A percentile compares a stretch with the other conserved stretches of the same genome.
Conservation (phyloP, 2,888 invertebrate species). For the Netelia melanura region DNA sequence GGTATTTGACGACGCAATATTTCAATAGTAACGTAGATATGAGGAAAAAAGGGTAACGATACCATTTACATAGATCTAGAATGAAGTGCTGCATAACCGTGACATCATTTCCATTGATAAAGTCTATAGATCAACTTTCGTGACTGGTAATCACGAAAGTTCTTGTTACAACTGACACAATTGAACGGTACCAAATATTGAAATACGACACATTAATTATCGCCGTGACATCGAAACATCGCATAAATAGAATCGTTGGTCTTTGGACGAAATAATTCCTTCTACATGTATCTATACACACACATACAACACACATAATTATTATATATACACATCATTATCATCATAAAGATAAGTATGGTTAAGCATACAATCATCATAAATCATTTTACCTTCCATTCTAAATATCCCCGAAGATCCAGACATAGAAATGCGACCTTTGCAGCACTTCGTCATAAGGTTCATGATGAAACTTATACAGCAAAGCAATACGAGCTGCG, state of each 20-base stretch:
- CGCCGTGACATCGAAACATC: neutral
- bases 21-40: slow-evolving; percentile 23
- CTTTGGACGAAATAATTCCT: neutral
- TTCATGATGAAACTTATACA: neutral
- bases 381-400: neutral
- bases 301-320: too few species aligned
- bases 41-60: slow-evolving; percentile 24
- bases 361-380: neutral
- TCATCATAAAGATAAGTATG: neutral
- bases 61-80: slow-evolving; percentile 7
- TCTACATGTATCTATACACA: neutral
- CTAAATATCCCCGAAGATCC: neutral
- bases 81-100: slow-evolving; percentile 7
- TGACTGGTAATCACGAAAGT: too few species aligned
- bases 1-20: slow-evolving; percentile 26
- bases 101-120: neutral
- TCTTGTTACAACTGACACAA: too few species aligned
- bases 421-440: slow-evolving; percentile 8
- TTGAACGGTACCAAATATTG: neutral
- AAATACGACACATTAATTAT: neutral
- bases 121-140: too few species aligned
- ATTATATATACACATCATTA: neutral
- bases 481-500: slow-evolving; percentile 77
- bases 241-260: neutral
- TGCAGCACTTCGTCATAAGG: slow-evolving; percentile 30